Evolutionary conservation across 2,113 vertebrate genomes (phyloP).

Genomic region (Zosterops borbonicus): DNA sequence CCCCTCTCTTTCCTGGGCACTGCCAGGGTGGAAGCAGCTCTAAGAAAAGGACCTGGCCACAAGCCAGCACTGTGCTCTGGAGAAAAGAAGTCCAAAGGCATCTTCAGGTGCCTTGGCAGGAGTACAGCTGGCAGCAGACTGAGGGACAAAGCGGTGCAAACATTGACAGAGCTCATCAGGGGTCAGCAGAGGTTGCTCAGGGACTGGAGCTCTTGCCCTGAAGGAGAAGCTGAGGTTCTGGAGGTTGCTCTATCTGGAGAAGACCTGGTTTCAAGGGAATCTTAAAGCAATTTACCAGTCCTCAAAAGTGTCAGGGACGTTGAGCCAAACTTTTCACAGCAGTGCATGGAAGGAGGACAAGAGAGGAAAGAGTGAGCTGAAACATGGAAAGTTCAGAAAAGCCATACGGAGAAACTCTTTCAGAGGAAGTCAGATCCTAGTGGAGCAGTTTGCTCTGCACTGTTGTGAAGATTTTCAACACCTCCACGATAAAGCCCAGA

Average conservation of each 20-base stretch:
- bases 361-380: background rate
- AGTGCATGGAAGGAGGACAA: background rate
- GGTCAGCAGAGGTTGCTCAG: background rate
- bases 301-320: background rate
- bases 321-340: background rate
- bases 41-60: background rate
- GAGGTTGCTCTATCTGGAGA: background rate
- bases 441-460: background rate
- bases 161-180: background rate
- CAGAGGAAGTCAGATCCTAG: background rate
- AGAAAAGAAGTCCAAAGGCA: background rate
- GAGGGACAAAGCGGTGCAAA: background rate
- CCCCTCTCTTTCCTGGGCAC: accelerated
- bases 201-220: background rate
- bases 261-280: background rate
- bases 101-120: background rate
- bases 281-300: background rate
- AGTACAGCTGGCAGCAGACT: background rate
- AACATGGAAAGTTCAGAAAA: background rate
- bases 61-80: background rate
- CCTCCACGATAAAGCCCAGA: background rate
- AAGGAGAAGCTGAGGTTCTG: background rate
- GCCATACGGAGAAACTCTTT: background rate
- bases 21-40: background rate
- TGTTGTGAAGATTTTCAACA: background rate